Conservation (phyloP, 1,140 invertebrate species). For the Holotrichia oblita region DNA sequence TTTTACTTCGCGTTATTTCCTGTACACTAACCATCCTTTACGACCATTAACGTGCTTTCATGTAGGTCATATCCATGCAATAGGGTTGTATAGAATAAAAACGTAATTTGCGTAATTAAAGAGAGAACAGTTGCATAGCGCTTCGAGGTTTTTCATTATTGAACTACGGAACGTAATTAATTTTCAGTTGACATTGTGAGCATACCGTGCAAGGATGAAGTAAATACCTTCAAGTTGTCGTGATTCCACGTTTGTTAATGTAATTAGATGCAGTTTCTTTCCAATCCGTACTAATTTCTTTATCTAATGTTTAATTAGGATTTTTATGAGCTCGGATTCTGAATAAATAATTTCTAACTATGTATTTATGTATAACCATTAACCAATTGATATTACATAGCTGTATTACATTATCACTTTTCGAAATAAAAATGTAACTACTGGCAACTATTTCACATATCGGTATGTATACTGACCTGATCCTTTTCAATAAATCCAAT, state of each 20-base stretch:
- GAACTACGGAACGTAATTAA: slow-evolving; percentile 42
- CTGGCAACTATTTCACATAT: too few relatives aligned
- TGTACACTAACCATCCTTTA: slow-evolving; percentile 5
- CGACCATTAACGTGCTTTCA: neutral
- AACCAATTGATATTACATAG: too few relatives aligned
- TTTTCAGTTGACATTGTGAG: slow-evolving; percentile 24
- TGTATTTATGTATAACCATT: too few relatives aligned
- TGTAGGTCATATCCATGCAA: slow-evolving; percentile 25
- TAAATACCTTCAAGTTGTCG: slow-evolving; percentile 16
- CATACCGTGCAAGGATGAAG: slow-evolving; percentile 13
- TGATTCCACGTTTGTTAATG: slow-evolving; percentile 27
- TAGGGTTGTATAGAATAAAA: neutral
- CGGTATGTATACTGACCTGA: slow-evolving; percentile 75
- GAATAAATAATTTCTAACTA: too few relatives aligned
- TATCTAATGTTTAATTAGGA: neutral
- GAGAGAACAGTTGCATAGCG: slow-evolving; percentile 36
- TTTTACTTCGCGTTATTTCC: neutral
- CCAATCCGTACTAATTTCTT: neutral
- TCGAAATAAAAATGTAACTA: neutral
- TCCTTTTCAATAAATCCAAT: slow-evolving; percentile 99
- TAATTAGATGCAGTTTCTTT: slow-evolving; percentile 9
- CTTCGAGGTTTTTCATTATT: slow-evolving; percentile 25
- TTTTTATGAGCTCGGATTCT: too few relatives aligned
- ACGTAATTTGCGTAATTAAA: slow-evolving; percentile 41
- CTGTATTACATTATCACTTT: too few relatives aligned